These are phyloP conservation scores for Onychostoma macrolepis DNA, from an alignment of 2,113 vertebrate species.

Conservation along the genomic window DNA sequence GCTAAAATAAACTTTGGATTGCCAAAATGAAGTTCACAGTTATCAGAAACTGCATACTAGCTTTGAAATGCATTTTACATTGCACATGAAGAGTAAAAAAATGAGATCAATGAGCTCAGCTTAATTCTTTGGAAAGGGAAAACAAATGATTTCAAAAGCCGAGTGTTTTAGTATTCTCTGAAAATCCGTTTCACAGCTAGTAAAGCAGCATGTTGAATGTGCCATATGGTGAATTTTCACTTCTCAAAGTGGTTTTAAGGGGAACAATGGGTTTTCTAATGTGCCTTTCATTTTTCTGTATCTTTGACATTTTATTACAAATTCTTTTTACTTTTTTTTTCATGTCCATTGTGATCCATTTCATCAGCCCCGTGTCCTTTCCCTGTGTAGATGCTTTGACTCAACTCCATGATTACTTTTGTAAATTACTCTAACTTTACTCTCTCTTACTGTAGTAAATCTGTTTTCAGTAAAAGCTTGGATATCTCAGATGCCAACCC, in stretches of 20 bases:
- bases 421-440: constrained; percentile 50
- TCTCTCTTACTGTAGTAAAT: constrained; percentile 72
- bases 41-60: background rate
- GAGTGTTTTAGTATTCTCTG: constrained; percentile 8
- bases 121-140: background rate
- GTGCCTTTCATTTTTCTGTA: constrained; percentile 13
- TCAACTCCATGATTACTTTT: constrained; percentile 26
- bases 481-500: constrained; percentile 98
- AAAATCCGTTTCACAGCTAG: background rate
- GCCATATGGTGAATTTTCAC: constrained; percentile 12
- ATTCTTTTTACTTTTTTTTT: constrained; percentile 19
- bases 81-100: background rate
- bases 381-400: constrained; percentile 55
- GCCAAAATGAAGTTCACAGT: background rate
- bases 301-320: constrained; percentile 11
- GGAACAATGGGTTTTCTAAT: background rate
- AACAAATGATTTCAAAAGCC: background rate
- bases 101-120: background rate
- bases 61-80: constrained; percentile 2
- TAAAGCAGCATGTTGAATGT: constrained; percentile 2
- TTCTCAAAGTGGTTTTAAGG: constrained; percentile 5
- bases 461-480: constrained; percentile 96
- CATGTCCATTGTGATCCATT: constrained; percentile 32
- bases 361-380: constrained; percentile 48
- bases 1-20: background rate